Percentiles rank a stretch among this genome's conserved stretches.
Evolutionary conservation across 2,113 vertebrate genomes (phyloP).

Genomic region (Rhinichthys klamathensis): DNA sequence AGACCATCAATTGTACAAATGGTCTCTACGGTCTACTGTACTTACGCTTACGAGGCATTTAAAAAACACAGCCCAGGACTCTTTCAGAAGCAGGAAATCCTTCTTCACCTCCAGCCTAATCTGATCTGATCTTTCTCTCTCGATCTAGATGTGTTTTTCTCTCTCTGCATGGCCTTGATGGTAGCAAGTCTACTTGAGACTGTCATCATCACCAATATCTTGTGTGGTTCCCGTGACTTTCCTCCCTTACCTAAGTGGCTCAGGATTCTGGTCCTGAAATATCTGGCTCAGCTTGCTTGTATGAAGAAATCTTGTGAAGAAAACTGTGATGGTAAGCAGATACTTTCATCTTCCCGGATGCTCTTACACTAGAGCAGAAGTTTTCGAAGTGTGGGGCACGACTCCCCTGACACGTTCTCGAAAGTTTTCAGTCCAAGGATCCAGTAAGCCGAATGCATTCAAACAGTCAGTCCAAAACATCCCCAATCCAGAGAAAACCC

Average conservation of each 20-base stretch:
- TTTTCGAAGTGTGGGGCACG: too few species aligned
- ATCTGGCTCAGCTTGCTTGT: constrained; percentile 60
- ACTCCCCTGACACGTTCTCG: too few species aligned
- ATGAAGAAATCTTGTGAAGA: constrained; percentile 44
- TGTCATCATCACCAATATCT: constrained; percentile 76
- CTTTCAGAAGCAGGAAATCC: not conserved
- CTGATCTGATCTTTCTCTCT: not conserved
- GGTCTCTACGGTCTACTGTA: not conserved
- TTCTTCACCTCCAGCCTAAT: not conserved
- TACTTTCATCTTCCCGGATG: not conserved
- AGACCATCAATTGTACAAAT: not conserved
- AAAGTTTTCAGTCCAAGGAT: too few species aligned
- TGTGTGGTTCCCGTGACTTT: constrained; percentile 52
- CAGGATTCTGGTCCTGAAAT: constrained; percentile 59
- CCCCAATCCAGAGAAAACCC: too few species aligned
- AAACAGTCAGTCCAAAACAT: too few species aligned
- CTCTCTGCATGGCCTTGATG: constrained; percentile 82
- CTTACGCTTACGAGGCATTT: not conserved
- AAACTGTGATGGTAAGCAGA: constrained; percentile 7
- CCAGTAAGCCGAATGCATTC: too few species aligned
- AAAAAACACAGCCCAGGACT: not conserved
- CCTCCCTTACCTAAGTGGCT: constrained; percentile 65
- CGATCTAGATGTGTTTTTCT: constrained; percentile 78
- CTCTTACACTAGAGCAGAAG: not conserved
- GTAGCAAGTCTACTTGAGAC: constrained; percentile 82